phyloP scores from a whole-genome alignment of 2,113 vertebrate genomes.

The Marmota flaviventris region DNA sequence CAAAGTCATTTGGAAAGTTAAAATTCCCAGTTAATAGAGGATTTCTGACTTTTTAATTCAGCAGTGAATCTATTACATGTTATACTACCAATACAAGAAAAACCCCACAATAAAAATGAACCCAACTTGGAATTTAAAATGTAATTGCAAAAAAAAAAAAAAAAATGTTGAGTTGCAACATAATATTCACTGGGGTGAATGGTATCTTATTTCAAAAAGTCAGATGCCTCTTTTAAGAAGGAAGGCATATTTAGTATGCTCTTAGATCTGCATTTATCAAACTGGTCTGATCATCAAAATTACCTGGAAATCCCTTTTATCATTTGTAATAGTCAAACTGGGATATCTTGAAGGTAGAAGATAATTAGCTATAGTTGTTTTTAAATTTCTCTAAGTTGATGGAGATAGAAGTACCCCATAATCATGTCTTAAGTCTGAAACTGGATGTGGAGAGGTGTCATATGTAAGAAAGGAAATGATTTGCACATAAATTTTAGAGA shows the following conservation, averaged over 20 bases:
- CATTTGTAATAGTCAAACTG: constrained; percentile 16
- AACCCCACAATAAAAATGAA: not conserved
- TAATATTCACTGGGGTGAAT: not conserved
- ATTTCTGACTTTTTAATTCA: not conserved
- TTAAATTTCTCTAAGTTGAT: not conserved
- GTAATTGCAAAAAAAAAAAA: not conserved
- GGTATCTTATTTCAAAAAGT: not conserved
- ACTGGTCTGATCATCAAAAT: constrained; percentile 6
- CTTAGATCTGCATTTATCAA: not conserved
- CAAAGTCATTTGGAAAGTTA: constrained; percentile 41
- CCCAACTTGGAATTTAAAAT: not conserved
- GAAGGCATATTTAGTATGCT: not conserved
- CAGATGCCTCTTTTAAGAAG: not conserved
- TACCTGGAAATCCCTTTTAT: not conserved
- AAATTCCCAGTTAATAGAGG: not conserved
- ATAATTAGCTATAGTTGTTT: constrained; percentile 21
- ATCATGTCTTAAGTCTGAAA: not conserved
- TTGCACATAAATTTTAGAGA: not conserved
- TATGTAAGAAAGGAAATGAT: not conserved
- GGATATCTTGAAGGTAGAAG: not conserved
- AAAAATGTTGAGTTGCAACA: not conserved
- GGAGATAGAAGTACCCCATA: not conserved
- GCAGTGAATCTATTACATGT: not conserved
- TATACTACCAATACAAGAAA: not conserved
- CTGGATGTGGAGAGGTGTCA: not conserved